phyloP scores from a whole-genome alignment of 2,113 vertebrate genomes.

The Philantomba maxwellii region DNA sequence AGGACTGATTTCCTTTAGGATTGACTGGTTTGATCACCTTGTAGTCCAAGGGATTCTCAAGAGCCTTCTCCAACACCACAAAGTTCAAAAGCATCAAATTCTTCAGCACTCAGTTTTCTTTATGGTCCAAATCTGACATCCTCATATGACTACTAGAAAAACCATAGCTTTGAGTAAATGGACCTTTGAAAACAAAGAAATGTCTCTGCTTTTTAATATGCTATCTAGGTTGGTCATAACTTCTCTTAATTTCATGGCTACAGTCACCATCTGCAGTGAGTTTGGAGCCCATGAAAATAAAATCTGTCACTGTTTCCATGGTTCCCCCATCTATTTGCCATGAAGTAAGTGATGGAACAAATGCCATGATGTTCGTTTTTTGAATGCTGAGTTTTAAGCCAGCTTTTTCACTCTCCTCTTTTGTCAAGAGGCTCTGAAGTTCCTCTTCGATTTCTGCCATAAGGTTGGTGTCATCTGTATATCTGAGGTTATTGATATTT shows the following conservation, averaged over 20 bases:
- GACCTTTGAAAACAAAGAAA: neutral
- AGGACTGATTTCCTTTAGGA: neutral
- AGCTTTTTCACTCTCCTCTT: neutral
- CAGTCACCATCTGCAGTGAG: neutral
- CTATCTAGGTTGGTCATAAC: neutral
- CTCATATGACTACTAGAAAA: neutral
- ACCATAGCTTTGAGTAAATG: neutral
- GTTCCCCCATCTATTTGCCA: neutral
- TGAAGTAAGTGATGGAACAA: neutral
- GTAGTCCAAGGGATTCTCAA: neutral
- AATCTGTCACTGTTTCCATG: neutral
- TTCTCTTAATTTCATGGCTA: neutral
- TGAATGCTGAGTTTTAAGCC: neutral
- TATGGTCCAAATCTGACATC: neutral
- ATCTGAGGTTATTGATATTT: neutral
- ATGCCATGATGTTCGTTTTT: neutral
- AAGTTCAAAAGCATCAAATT: neutral
- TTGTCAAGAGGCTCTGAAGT: neutral
- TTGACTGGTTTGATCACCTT: neutral
- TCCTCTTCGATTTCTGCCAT: rapidly evolving
- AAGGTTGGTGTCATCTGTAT: neutral
- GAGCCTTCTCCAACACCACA: neutral
- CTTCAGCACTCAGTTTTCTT: neutral
- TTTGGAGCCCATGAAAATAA: neutral
- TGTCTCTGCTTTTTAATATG: neutral